phyloP scores from a whole-genome alignment of 23 tunicate species.

The Halocynthia roretzi region DNA sequence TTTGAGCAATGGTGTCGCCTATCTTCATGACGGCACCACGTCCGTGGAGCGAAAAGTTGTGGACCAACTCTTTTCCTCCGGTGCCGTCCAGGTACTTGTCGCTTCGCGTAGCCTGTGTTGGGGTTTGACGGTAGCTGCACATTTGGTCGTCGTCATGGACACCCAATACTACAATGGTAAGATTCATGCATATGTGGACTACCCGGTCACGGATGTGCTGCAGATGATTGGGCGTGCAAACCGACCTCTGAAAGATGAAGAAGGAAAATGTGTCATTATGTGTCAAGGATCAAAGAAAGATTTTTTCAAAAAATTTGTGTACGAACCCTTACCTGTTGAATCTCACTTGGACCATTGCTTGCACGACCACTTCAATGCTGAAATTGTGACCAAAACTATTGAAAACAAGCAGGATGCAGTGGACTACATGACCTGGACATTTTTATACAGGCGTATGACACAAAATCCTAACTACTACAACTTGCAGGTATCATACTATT shows the following conservation, averaged over 20 bases:
- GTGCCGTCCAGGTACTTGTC: conserved; percentile 91
- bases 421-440: conserved; percentile 98
- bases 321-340: conserved; percentile 97
- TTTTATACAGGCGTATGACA: conserved; percentile 92
- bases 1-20: conserved; percentile 82
- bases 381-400: conserved; percentile 97
- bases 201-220: conserved; percentile 92
- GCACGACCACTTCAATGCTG: conserved; percentile 99
- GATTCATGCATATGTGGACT: conserved; percentile 92
- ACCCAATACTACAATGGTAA: conserved; percentile 99
- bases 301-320: conserved; percentile 94
- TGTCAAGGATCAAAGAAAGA: conserved; percentile 99
- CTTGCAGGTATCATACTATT: conserved; percentile 29
- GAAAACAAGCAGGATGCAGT: conserved; percentile 99
- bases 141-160: conserved; percentile 89
- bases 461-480: conserved; percentile 99
- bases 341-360: conserved; percentile 90
- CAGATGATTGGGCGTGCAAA: conserved; percentile 98
- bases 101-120: conserved; percentile 84
- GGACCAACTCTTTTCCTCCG: conserved; percentile 70
- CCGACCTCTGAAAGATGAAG: conserved; percentile 84
- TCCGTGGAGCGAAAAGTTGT: conserved; percentile 66
- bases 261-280: conserved; percentile 97
- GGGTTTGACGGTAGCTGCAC: conserved; percentile 72
- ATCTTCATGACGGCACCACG: conserved; percentile 92